phyloP scores from a whole-genome alignment of 2,797 vertebrate species.

The Micromesistius poutassou region DNA sequence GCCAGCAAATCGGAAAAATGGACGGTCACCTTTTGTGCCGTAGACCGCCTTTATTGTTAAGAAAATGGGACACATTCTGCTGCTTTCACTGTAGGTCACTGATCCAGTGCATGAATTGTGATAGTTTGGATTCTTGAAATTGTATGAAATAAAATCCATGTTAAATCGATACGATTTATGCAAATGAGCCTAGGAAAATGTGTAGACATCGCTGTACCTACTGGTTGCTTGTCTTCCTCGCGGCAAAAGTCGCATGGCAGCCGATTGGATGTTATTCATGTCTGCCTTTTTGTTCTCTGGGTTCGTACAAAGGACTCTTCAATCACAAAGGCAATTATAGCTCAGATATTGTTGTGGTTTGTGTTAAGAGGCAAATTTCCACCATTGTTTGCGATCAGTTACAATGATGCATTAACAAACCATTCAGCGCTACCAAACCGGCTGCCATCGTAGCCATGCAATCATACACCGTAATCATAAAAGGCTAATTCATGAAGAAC shows the following conservation, averaged over 20 bases:
- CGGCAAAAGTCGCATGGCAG: background rate
- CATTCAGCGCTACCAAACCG: background rate
- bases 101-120: background rate
- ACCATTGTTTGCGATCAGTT: background rate
- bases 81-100: background rate
- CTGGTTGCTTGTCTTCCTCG: background rate
- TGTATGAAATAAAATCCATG: background rate
- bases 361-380: background rate
- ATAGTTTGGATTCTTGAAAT: background rate
- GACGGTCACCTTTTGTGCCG: background rate
- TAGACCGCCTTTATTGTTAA: background rate
- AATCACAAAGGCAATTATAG: slow-evolving; percentile 1
- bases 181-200: background rate
- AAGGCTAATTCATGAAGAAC: background rate
- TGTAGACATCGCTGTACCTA: background rate
- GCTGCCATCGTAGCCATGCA: background rate
- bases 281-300: background rate
- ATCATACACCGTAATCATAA: background rate
- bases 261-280: background rate
- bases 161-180: background rate
- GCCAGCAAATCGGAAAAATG: background rate
- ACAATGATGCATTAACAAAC: background rate
- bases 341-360: background rate
- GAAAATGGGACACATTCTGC: background rate
- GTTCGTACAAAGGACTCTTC: background rate